Conservation (phyloP, 2,888 invertebrate genomes). For the Cistogaster globosa region DNA sequence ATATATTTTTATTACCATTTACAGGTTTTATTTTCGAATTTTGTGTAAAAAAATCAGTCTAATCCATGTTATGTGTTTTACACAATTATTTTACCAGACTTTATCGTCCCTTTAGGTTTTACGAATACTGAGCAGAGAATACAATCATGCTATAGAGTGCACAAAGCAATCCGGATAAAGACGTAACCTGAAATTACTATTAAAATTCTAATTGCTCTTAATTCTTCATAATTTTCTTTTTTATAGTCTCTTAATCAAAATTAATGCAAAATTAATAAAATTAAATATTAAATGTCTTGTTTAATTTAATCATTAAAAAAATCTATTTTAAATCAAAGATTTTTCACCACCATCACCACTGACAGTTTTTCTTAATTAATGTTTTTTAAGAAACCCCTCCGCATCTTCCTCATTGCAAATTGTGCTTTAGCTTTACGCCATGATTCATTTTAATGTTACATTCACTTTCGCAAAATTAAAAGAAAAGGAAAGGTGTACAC, state of each 20-base stretch:
- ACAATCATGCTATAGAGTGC: too few species aligned
- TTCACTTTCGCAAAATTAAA: slow-evolving; percentile 13
- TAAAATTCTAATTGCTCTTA: neutral
- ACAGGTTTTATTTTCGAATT: too few species aligned
- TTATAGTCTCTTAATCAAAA: neutral
- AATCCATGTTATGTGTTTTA: too few species aligned
- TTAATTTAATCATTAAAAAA: slow-evolving; percentile 38
- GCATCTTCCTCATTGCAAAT: slow-evolving; percentile 22
- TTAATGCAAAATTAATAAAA: slow-evolving; percentile 36
- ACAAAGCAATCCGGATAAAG: too few species aligned
- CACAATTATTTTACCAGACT: too few species aligned
- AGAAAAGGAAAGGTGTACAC: neutral
- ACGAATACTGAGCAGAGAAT: too few species aligned
- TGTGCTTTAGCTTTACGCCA: slow-evolving; percentile 10
- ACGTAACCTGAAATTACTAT: too few species aligned
- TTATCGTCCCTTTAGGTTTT: too few species aligned
- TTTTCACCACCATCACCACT: slow-evolving; percentile 5
- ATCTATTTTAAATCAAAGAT: slow-evolving; percentile 41
- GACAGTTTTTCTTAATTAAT: neutral
- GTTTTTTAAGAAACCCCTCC: neutral
- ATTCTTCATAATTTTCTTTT: slow-evolving; percentile 1
- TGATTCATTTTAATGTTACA: slow-evolving; percentile 43
- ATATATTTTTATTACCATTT: too few species aligned
- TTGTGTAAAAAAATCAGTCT: too few species aligned
- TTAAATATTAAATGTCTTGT: slow-evolving; percentile 49